Evolutionary conservation across 2,113 vertebrate species (phyloP).

Genomic region (Acinonyx jubatus): DNA sequence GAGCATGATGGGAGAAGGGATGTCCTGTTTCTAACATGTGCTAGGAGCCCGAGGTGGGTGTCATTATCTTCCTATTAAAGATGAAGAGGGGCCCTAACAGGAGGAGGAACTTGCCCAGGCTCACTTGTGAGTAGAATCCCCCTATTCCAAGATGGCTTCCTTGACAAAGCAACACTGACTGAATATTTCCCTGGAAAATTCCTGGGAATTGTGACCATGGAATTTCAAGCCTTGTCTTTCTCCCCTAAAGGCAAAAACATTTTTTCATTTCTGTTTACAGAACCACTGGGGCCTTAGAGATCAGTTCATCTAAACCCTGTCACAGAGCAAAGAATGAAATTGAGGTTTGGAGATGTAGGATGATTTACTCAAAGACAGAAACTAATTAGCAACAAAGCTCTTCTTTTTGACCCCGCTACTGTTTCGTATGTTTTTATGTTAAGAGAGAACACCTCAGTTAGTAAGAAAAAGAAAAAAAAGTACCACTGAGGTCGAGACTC

Average conservation of each 20-base stretch:
- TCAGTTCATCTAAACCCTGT: background rate
- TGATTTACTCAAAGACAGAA: background rate
- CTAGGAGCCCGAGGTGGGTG: background rate
- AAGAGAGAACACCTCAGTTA: background rate
- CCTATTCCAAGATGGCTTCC: background rate
- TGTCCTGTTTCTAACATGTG: background rate
- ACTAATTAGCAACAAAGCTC: background rate
- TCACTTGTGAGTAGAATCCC: background rate
- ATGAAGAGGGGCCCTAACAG: background rate
- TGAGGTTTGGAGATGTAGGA: background rate
- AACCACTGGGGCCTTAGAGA: background rate
- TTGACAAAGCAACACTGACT: background rate
- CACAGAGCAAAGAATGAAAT: background rate
- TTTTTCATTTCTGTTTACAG: background rate
- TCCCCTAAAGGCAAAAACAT: background rate
- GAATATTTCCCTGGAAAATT: background rate
- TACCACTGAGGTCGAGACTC: background rate
- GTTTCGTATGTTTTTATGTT: background rate
- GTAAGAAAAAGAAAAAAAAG: background rate
- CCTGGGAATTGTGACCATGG: background rate
- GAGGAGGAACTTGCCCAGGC: background rate
- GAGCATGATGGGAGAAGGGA: background rate
- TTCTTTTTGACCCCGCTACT: background rate
- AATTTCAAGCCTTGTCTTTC: background rate
- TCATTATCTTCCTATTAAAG: background rate